Conservation (phyloP, 1,140 invertebrate genomes). For the Helicoverpa zea region DNA sequence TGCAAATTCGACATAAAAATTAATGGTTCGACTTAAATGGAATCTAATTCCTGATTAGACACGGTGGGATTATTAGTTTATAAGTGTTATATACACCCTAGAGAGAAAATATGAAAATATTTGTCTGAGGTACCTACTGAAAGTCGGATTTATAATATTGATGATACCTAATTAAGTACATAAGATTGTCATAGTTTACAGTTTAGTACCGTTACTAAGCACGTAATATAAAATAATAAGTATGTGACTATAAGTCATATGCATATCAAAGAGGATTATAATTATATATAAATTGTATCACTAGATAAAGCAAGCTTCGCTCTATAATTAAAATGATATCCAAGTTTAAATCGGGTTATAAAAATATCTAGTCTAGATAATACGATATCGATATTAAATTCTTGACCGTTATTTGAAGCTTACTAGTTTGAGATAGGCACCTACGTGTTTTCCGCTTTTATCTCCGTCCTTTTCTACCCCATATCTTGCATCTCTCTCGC, state of each 20-base stretch:
- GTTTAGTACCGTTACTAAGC: background rate
- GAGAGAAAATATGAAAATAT: constrained; percentile 40
- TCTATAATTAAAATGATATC: constrained; percentile 2
- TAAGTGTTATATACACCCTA: constrained; percentile 21
- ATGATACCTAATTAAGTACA: constrained; percentile 8
- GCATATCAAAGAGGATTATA: background rate
- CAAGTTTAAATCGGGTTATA: background rate
- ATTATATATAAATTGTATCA: background rate
- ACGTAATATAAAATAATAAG: background rate
- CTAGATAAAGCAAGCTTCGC: background rate
- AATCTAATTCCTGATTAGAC: constrained; percentile 45
- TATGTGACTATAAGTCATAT: background rate
- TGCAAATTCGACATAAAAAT: constrained; percentile 50
- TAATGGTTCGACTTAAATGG: constrained; percentile 47
- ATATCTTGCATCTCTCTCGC: no score
- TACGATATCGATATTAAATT: constrained; percentile 9
- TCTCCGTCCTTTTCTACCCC: no score
- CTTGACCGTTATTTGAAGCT: no score
- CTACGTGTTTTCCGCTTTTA: no score
- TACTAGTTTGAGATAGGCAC: no score
- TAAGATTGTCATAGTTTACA: constrained; percentile 2
- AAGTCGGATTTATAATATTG: constrained; percentile 28
- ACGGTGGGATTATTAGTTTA: constrained; percentile 44
- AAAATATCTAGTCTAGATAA: constrained; percentile 3
- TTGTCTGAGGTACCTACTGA: constrained; percentile 18